Percentiles rank a stretch among this genome's conserved stretches.
phyloP scores from a whole-genome alignment of 2,797 vertebrate genomes.

The Aphelocoma californica region DNA sequence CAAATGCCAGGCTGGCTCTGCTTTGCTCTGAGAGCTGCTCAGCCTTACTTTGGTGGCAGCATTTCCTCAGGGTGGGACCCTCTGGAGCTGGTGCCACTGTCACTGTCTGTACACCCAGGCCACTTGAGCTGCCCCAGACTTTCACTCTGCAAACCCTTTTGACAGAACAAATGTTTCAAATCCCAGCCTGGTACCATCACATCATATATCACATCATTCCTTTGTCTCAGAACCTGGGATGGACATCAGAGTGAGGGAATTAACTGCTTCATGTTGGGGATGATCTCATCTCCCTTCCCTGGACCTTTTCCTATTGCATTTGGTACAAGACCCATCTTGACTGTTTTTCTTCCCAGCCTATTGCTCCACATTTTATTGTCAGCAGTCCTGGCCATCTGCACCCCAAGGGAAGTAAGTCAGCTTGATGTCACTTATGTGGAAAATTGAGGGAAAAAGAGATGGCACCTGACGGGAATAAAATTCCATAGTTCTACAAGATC shows the following conservation, averaged over 20 bases:
- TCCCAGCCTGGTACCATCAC: neutral
- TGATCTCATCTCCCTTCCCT: neutral
- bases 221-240: neutral
- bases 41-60: neutral
- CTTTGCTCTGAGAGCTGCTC: neutral
- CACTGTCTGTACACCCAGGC: neutral
- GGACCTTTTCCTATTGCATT: neutral
- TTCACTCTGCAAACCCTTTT: neutral
- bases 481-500: neutral
- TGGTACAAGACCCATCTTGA: neutral
- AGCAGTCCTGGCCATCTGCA: neutral
- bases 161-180: neutral
- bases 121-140: neutral
- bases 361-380: neutral
- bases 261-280: neutral
- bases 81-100: neutral
- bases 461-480: neutral
- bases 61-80: neutral
- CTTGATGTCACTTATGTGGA: neutral
- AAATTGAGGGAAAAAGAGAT: neutral
- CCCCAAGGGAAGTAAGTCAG: neutral
- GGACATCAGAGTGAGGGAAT: neutral
- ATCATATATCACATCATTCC: accelerated
- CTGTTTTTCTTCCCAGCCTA: neutral
- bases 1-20: neutral